These are phyloP conservation scores for Pogonus chalceus DNA, from an alignment of 1,140 invertebrate genomes.

Conservation along the genomic window DNA sequence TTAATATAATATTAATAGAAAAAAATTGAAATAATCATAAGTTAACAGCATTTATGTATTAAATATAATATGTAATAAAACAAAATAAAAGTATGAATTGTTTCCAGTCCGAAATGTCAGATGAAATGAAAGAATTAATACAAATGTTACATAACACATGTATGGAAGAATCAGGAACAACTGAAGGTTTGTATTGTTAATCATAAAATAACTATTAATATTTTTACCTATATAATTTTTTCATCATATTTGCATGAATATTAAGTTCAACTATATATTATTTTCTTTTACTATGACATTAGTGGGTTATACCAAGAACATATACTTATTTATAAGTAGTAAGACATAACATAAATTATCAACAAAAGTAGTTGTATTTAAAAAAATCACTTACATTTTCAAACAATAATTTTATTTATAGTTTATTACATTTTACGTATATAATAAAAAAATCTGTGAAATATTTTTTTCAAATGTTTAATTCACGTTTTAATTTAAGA, in stretches of 20 bases:
- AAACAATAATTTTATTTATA: too few relatives aligned
- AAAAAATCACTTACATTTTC: too few relatives aligned
- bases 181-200: conserved; percentile 18
- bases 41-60: conserved; percentile 5
- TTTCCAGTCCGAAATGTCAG: conserved; percentile 15
- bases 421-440: too few relatives aligned
- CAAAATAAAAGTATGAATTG: neutral
- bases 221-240: too few relatives aligned
- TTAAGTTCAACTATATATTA: neutral
- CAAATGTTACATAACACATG: conserved; percentile 22
- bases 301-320: neutral
- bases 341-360: conserved; percentile 9
- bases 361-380: too few relatives aligned
- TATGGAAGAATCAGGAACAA: conserved; percentile 16
- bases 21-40: conserved; percentile 8
- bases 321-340: neutral
- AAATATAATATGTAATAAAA: neutral
- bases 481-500: too few relatives aligned
- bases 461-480: too few relatives aligned
- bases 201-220: neutral
- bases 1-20: neutral
- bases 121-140: conserved; percentile 24
- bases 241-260: neutral
- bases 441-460: too few relatives aligned
- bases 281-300: neutral